phyloP scores from a whole-genome alignment of 23 tunicate species.

The Diplosoma virens region DNA sequence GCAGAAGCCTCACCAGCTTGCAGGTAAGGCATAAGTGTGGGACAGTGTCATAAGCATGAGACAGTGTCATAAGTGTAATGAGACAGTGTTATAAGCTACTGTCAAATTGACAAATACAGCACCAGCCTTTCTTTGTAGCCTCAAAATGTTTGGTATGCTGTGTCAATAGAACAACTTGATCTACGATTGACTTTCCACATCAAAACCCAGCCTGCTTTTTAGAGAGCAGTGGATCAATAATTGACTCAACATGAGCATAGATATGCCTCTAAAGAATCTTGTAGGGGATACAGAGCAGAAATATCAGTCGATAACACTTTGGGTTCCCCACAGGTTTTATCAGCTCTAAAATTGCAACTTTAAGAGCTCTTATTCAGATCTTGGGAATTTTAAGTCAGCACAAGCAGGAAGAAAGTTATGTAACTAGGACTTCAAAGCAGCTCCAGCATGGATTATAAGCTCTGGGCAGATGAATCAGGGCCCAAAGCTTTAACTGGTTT shows the following conservation, averaged over 20 bases:
- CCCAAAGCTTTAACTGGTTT: too few species aligned
- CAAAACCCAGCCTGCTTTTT: not conserved
- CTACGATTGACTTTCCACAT: too few species aligned
- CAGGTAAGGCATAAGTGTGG: too few species aligned
- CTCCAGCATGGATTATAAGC: not conserved
- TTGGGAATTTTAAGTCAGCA: too few species aligned
- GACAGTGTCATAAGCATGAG: too few species aligned
- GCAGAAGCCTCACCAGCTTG: too few species aligned
- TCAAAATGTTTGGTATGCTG: too few species aligned
- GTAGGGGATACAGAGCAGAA: not conserved
- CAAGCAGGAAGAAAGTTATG: not conserved
- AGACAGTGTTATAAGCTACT: too few species aligned
- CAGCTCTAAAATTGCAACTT: not conserved
- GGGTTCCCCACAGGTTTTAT: not conserved
- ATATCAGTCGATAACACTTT: not conserved
- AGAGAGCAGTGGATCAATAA: not conserved
- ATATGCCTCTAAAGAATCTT: not conserved
- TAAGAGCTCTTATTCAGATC: not conserved
- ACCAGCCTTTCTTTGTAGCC: too few species aligned
- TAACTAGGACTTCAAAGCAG: not conserved
- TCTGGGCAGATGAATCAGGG: not conserved
- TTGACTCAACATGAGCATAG: not conserved
- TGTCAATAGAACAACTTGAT: too few species aligned
- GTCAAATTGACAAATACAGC: too few species aligned
- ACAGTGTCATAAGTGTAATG: too few species aligned